Evolutionary conservation across 2,113 vertebrate genomes (phyloP), one percentile per base, ranked within the genome.

Genomic region (Lepisosteus oculatus): DNA sequence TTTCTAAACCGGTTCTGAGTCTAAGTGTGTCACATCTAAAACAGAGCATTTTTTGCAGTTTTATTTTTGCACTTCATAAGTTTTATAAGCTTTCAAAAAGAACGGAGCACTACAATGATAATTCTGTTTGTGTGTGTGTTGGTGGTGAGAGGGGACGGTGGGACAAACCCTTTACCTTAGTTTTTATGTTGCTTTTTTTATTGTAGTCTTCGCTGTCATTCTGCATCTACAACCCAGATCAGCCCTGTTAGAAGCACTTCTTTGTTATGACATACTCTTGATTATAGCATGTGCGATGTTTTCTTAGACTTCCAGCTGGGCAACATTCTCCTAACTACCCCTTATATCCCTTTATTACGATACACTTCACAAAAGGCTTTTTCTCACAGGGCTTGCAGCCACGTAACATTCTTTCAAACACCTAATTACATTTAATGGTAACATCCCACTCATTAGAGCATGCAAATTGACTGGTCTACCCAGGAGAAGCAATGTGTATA

Each of bases 401-500:
- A 84, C 83, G 79, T 78, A 77, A 81, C 80, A 79, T 81, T 84
- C 84, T 89, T 87, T 85, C 85, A 87, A 90, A 81, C 80, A 88
- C 84, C 88, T 91, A 91, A 91, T 92, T 92, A 91, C 89, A 88
- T 91, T 87, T 90, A 90, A 91, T 91, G 80, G 88, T 90, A 92
- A 90, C 91, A 88, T 91, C 87, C 87, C 87, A 85, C 89, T 91
- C 89, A 90, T 92, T 90, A 91, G 77, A 85, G 81, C 85, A 90
- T 91, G 90, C 88, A 91, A 91, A 93, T 92, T 83, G 89, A 74
- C 79, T 79, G 77, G 79, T 83, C 80, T 86, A 86, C 86, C 87
- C 88, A 86, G 81, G 85, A 89, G 88, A 90, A 90, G 91, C 90
- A 90, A 85, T 80, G 86, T 82, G 82, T 87, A 89, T 88, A 90